Percentiles rank a stretch among this genome's conserved stretches.
Conservation (phyloP, 1,140 invertebrate genomes). For the Agrypnia vestita region DNA sequence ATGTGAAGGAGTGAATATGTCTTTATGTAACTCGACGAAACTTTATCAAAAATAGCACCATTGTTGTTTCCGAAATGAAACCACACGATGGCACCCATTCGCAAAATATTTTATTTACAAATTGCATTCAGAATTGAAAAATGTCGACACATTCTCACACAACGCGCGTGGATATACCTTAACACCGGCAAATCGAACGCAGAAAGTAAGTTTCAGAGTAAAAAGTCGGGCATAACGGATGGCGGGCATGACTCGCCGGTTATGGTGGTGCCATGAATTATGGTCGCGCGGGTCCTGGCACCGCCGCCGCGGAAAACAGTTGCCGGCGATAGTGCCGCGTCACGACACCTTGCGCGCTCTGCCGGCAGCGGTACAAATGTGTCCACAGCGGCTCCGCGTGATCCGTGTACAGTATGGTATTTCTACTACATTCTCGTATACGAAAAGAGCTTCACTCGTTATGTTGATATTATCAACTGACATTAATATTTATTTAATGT, state of each 20-base stretch:
- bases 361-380: background rate
- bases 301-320: constrained; percentile 10
- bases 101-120: too few relatives aligned
- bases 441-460: too few relatives aligned
- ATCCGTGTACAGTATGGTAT: too few relatives aligned
- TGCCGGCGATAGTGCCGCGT: constrained; percentile 19
- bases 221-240: constrained; percentile 27
- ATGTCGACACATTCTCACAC: too few relatives aligned
- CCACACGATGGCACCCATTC: background rate
- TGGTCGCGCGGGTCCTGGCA: background rate
- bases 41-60: too few relatives aligned
- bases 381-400: background rate
- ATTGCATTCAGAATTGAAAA: too few relatives aligned
- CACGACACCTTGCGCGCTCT: constrained; percentile 17
- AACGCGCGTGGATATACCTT: background rate
- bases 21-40: too few relatives aligned
- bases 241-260: constrained; percentile 16
- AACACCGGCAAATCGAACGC: constrained; percentile 16
- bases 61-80: background rate
- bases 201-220: background rate
- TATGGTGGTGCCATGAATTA: constrained; percentile 14
- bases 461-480: too few relatives aligned
- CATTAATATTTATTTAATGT: too few relatives aligned
- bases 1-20: too few relatives aligned
- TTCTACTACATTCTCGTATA: too few relatives aligned